Evolutionary conservation across 2,888 invertebrate genomes (phyloP).

Genomic region (Mesopsocus fuscifrons): DNA sequence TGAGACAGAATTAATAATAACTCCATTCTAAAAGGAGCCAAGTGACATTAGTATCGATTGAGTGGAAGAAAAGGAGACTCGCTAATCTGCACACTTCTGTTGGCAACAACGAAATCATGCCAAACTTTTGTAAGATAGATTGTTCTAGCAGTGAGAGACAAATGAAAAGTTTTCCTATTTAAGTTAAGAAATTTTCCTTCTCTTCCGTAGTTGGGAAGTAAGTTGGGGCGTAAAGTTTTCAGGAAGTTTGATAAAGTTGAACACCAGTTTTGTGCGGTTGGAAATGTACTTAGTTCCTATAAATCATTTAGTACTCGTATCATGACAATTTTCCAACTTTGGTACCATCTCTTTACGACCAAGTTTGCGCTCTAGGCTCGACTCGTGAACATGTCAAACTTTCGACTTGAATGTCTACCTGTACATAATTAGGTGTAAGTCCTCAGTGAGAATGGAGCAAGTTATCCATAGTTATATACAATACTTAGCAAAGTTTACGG

Average conservation of each 20-base stretch:
- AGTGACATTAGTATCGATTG: background rate
- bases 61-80: background rate
- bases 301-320: constrained; percentile 8
- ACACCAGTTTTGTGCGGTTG: constrained; percentile 8
- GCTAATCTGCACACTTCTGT: background rate
- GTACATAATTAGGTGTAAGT: too few species aligned
- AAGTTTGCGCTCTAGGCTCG: too few species aligned
- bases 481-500: too few species aligned
- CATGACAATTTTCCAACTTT: constrained; percentile 9
- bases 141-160: background rate
- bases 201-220: too few species aligned
- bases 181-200: constrained; percentile 7
- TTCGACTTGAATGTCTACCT: too few species aligned
- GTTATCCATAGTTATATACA: too few species aligned
- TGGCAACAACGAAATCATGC: background rate
- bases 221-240: constrained; percentile 2
- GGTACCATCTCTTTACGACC: too few species aligned
- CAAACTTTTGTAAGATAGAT: background rate
- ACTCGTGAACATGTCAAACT: too few species aligned
- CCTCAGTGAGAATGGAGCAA: too few species aligned
- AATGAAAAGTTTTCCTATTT: constrained; percentile 10
- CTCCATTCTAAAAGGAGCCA: background rate
- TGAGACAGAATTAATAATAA: background rate
- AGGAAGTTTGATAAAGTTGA: constrained; percentile 10
- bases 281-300: constrained; percentile 8